Conservation (phyloP, 2,113 vertebrate species). For the Podarcis cretensis region DNA sequence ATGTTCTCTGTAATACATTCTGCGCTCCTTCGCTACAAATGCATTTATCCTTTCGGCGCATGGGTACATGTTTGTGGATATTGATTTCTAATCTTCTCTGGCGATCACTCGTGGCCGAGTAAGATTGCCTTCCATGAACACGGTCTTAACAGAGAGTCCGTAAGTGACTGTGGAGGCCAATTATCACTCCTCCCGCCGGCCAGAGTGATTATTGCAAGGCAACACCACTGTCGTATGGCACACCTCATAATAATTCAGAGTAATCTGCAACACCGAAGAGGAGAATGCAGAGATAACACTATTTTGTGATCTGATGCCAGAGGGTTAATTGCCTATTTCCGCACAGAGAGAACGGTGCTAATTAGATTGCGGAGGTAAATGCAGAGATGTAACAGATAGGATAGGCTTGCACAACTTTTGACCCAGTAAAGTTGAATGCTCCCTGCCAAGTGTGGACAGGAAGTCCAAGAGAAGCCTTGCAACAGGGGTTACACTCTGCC, state of each 20-base stretch:
- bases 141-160: no score
- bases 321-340: slow-evolving; percentile 13
- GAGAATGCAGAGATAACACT: background rate
- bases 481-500: background rate
- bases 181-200: slow-evolving; percentile 37
- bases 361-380: background rate
- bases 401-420: background rate
- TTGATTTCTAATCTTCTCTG: slow-evolving; percentile 45
- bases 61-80: slow-evolving; percentile 66
- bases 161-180: no score
- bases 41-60: slow-evolving; percentile 55
- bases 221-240: fast-evolving
- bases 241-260: slow-evolving; percentile 31
- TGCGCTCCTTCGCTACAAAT: slow-evolving; percentile 25
- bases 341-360: background rate
- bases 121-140: no score
- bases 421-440: background rate
- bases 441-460: background rate
- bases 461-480: background rate
- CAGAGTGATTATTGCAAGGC: slow-evolving; percentile 45
- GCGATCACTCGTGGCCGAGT: no score
- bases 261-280: slow-evolving; percentile 6
- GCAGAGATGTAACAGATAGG: background rate
- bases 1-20: slow-evolving; percentile 57
- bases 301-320: background rate